These are phyloP conservation scores for Enteromius unitaeniatus DNA, from an alignment of 2,797 vertebrate genomes.

Conservation along the genomic window DNA sequence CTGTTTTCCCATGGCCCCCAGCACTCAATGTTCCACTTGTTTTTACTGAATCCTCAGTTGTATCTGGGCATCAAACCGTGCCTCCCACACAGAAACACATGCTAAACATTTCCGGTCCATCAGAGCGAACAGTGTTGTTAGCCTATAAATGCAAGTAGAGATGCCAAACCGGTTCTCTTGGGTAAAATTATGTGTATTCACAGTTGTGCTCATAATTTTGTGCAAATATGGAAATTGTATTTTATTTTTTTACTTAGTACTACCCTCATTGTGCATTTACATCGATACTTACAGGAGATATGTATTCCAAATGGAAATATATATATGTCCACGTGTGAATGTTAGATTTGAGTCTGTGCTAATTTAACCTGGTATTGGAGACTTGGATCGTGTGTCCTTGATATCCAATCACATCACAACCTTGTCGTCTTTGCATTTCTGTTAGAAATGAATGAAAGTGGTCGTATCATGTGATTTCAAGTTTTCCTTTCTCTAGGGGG, in stretches of 20 bases:
- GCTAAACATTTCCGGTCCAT: constrained; percentile 23
- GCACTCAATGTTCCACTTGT: not conserved
- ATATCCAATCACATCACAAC: not conserved
- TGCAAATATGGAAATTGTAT: not conserved
- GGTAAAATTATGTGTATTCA: not conserved
- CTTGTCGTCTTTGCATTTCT: not conserved
- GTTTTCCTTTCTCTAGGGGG: too few species aligned
- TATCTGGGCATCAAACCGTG: constrained; percentile 36
- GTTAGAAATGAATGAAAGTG: not conserved
- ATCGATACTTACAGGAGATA: not conserved
- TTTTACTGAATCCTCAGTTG: constrained; percentile 26
- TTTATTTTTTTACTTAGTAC: not conserved
- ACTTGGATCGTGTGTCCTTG: not conserved
- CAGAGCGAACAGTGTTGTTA: not conserved
- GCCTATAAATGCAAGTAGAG: not conserved
- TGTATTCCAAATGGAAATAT: too few species aligned
- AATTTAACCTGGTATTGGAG: not conserved
- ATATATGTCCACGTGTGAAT: not conserved
- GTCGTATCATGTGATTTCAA: too few species aligned
- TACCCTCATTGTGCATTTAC: not conserved
- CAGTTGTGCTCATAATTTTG: not conserved
- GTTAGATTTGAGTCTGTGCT: not conserved
- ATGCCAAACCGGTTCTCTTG: not conserved
- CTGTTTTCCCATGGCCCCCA: constrained; percentile 31
- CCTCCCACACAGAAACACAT: constrained; percentile 23